Evolutionary conservation across 2,888 invertebrate genomes (phyloP), one percentile per base, ranked within the genome.

Genomic region (Epirrhoe alternata): DNA sequence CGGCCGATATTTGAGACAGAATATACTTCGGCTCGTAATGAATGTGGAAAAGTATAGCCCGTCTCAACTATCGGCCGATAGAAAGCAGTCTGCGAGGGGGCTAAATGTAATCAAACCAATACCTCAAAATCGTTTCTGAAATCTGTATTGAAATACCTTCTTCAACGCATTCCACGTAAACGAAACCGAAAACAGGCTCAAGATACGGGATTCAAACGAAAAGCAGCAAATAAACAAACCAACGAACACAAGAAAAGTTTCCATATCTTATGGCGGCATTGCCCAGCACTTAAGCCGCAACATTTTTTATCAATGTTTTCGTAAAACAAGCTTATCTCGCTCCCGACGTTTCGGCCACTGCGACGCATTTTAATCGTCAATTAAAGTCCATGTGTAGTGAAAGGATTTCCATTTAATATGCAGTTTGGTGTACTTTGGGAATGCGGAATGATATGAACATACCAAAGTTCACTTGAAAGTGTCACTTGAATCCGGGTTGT

Each of bases 321-420:
- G 42, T 65, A 10, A 65, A 61, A 59, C 61, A 8, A 52, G 49
- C 45, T 49, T 53, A n/a, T 67, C 61, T 55, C 52, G 35, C 61
- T 42, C 42, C 5, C 57, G 61, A 58, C 61, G 68, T 47, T 38
- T 16, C 30, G 38, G 42, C 33, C 45, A n/a, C 47, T 35, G 66
- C 59, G 4, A 67, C 64, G 77, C 76, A 78, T 77, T 54, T 73
- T 67, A 77, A 80, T 73, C 61, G 72, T 66, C 71, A 75, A 77
- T 77, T 77, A 77, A 72, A 62, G 35, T 55, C 60, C 58, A 71
- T 73, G 67, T 59, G 47, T 73, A 81, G 81, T 80, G 81, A 81
- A 81, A 81, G 81, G 80, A 71, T 57, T 72, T 71, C 69, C 74
- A 73, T 67, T 71, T 72, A 75, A 75, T 69, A 68, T 65, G 67